phyloP scores from a whole-genome alignment of 1,140 invertebrate species.

The Magallana ariakensis region DNA sequence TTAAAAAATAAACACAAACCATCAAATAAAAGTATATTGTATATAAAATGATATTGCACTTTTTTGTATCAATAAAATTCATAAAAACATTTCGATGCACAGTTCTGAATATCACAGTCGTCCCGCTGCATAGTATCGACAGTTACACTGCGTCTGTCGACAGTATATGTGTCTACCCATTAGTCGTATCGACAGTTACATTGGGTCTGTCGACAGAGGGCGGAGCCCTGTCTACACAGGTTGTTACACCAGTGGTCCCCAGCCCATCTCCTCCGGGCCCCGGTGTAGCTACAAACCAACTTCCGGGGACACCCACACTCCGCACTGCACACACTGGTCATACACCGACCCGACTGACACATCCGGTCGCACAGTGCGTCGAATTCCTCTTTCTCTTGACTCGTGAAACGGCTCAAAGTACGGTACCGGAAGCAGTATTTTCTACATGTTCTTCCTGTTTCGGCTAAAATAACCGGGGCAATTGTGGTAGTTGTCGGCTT shows the following conservation, averaged over 20 bases:
- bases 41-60: too few relatives aligned
- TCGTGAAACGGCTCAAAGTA: not conserved
- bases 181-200: not conserved
- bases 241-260: constrained; percentile 10
- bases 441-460: not conserved
- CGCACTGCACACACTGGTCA: not conserved
- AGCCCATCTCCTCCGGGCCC: not conserved
- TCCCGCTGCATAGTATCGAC: too few relatives aligned
- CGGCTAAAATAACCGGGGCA: not conserved
- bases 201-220: not conserved
- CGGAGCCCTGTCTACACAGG: not conserved
- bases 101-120: too few relatives aligned
- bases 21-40: too few relatives aligned
- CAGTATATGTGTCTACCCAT: not conserved
- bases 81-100: too few relatives aligned
- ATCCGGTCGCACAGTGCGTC: not conserved
- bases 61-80: too few relatives aligned
- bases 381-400: not conserved
- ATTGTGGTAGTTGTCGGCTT: not conserved
- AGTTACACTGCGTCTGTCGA: too few relatives aligned
- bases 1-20: too few relatives aligned
- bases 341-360: not conserved
- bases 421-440: constrained; percentile 1
- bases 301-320: not conserved
- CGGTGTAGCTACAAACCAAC: not conserved